Evolutionary conservation across 2,797 vertebrate species (phyloP), one percentile per base, ranked within the genome.

Genomic region (Hozukius guyotensis): DNA sequence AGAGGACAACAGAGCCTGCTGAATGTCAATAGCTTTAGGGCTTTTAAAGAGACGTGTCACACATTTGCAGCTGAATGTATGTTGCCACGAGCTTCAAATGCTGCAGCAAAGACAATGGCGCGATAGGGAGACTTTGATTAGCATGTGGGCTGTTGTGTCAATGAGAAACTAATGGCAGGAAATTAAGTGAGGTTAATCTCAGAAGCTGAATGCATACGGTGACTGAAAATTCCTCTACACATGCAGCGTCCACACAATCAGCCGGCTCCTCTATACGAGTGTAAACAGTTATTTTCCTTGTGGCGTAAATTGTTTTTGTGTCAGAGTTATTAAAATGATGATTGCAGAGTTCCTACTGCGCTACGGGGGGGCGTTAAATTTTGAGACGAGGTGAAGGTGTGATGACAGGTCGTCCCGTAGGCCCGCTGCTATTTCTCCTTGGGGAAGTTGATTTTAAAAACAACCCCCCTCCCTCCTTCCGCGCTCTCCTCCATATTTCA

Each of bases 401-500:
- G 84, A 73, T 86, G 82, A 85, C 85, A 85, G 80, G 73, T 77
- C 11, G 66, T 83, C 87, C 87, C 85, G 46, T 12, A 76, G 80
- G 77, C 83, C 80, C 56, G 55, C 78, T 70, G 87, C 65, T 32
- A 29, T 88, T 89, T 85, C 83, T 88, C 87, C 88, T 78, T 49
- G 34, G 68, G 83, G 88, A 78, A 77, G 80, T 81, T 32, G 75
- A 80, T 78, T 89, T 52, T 81, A 32, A 85, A 86, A 85, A 84
- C 73, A 81, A 63, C 52, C 49, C 22, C 63, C 49, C n/a, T 25
- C 27, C 49, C 49, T 24, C 25, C 49, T 20, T 46, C 18, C 38
- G 24, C 10, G 1, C 56, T 69, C 57, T 20, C 75, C 57, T 46
- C 88, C 70, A 77, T 88, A 92, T 92, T 91, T 91, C 91, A 90